phyloP scores from a whole-genome alignment of 1,140 invertebrate genomes.

The Leptopilina boulardi region DNA sequence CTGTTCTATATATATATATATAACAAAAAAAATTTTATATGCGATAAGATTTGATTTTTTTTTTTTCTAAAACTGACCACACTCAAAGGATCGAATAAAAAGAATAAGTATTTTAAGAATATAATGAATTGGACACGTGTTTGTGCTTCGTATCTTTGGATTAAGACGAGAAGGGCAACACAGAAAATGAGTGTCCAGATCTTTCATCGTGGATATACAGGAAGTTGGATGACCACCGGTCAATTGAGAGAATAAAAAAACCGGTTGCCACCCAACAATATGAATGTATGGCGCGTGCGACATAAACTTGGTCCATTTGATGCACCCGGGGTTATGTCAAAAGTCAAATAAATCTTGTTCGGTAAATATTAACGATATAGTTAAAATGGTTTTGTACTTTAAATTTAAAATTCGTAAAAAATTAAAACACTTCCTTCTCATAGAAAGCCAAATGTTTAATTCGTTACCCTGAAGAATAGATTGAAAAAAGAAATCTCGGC shows the following conservation, averaged over 20 bases:
- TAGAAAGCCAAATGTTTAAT: no score
- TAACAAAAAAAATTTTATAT: neutral
- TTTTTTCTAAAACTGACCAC: conserved; percentile 52
- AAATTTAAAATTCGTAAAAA: no score
- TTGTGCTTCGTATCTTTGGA: conserved; percentile 56
- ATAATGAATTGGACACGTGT: conserved; percentile 46
- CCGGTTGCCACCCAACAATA: conserved; percentile 61
- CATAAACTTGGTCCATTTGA: conserved; percentile 53
- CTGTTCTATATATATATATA: no score
- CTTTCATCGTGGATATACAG: conserved; percentile 54
- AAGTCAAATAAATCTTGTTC: conserved; percentile 5
- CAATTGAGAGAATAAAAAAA: conserved; percentile 61
- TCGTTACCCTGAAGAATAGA: no score
- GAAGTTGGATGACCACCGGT: conserved; percentile 63
- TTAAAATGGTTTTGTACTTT: no score
- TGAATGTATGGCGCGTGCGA: conserved; percentile 58
- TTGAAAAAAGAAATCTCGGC: no score
- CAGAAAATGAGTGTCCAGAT: conserved; percentile 61
- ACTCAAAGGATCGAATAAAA: conserved; percentile 47
- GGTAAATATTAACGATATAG: neutral
- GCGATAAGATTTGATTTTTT: neutral
- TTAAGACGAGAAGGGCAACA: conserved; percentile 56
- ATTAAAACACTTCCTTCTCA: no score
- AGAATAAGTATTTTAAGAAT: conserved; percentile 47
- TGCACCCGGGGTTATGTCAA: conserved; percentile 18